Evolutionary conservation across 1,140 invertebrate genomes (phyloP).

Genomic region (Pseudomyrmex sp.): DNA sequence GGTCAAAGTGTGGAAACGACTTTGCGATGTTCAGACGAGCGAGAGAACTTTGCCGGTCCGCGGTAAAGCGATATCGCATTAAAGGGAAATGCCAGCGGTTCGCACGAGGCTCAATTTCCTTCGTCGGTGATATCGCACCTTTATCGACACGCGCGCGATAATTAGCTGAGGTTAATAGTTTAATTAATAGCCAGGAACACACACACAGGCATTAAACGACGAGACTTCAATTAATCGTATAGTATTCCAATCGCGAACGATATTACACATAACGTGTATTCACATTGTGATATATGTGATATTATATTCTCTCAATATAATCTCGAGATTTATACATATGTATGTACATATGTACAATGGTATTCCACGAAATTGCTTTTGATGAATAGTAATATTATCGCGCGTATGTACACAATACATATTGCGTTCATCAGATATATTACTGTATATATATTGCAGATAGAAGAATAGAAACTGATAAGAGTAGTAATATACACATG

Average conservation of each 20-base stretch:
- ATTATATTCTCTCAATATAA: not conserved
- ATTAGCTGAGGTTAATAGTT: not conserved
- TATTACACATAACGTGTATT: not conserved
- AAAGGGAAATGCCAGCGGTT: not conserved
- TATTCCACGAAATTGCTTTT: slow-evolving; percentile 19
- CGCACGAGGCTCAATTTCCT: slow-evolving; percentile 6
- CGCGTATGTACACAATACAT: not conserved
- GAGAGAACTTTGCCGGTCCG: slow-evolving; percentile 2
- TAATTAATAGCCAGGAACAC: not conserved
- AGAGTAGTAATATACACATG: not conserved
- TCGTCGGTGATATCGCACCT: not conserved
- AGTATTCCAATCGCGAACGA: not conserved
- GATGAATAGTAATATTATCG: slow-evolving; percentile 17
- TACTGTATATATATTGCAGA: not conserved
- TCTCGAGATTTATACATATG: slow-evolving; percentile 24
- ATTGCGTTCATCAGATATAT: not conserved
- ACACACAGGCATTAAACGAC: not conserved
- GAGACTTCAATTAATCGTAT: not conserved
- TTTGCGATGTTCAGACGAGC: slow-evolving; percentile 25
- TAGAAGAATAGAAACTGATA: not conserved
- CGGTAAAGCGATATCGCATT: not conserved
- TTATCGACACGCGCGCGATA: not conserved
- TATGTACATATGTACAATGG: not conserved
- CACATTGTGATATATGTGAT: not conserved
- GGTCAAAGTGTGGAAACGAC: slow-evolving; percentile 42